Evolutionary conservation across 2,888 invertebrate species (phyloP).

Genomic region (Hypomecis atomaria): DNA sequence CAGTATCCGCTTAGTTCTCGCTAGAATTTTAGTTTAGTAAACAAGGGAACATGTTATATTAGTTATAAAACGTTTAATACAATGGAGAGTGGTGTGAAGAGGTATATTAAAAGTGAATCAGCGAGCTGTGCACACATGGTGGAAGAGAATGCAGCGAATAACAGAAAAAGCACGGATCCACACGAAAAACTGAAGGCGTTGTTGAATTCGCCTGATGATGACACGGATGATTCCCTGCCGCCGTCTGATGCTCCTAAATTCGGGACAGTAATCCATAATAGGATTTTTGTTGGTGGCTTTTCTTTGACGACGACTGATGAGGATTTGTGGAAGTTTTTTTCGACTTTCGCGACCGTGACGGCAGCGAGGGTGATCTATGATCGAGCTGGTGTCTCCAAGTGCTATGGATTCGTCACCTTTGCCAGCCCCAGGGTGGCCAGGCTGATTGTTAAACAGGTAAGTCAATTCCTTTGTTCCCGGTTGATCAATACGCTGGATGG

Average conservation of each 20-base stretch:
- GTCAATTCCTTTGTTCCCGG: constrained; percentile 44
- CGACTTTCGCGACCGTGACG: constrained; percentile 94
- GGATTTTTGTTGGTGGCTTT: constrained; percentile 98
- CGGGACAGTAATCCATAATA: constrained; percentile 95
- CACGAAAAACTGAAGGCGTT: constrained; percentile 78
- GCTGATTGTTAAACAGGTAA: constrained; percentile 81
- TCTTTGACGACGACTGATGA: constrained; percentile 96
- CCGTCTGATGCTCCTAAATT: constrained; percentile 84
- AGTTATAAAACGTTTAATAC: constrained; percentile 48
- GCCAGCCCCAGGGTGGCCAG: constrained; percentile 80
- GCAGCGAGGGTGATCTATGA: constrained; percentile 98
- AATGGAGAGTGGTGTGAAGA: constrained; percentile 75
- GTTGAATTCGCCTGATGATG: constrained; percentile 76
- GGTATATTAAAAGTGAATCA: constrained; percentile 79
- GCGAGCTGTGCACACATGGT: constrained; percentile 81
- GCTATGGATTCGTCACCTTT: constrained; percentile 93
- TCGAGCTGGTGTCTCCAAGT: constrained; percentile 97
- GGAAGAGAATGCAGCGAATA: constrained; percentile 71
- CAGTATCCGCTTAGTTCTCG: constrained; percentile 71
- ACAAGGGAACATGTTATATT: constrained; percentile 79
- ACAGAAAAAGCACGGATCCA: constrained; percentile 73
- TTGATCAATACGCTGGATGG: constrained; percentile 24
- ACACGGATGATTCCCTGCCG: constrained; percentile 74
- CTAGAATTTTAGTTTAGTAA: constrained; percentile 78
- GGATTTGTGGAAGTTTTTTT: constrained; percentile 96